Percentiles rank a stretch among this genome's conserved stretches.
These are phyloP conservation scores for Mesocentrotus franciscanus DNA, from an alignment of 53 echinoderm and acorn worm genomes.

Conservation along the genomic window DNA sequence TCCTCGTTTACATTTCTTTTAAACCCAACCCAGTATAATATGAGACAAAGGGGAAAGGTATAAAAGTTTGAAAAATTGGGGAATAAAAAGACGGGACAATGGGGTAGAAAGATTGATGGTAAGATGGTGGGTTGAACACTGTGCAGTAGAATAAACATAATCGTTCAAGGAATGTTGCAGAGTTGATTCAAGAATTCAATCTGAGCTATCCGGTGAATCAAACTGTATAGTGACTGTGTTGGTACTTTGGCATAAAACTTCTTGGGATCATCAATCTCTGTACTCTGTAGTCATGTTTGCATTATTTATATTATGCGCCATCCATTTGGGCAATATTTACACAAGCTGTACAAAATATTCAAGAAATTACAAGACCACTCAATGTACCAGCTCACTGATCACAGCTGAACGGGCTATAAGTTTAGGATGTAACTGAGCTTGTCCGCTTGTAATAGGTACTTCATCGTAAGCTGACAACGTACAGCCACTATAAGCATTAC, in stretches of 20 bases:
- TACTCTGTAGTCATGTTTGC: neutral
- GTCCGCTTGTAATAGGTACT: neutral
- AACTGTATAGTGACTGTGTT: neutral
- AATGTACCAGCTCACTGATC: neutral
- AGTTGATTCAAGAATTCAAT: slow-evolving; percentile 25
- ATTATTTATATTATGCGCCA: neutral
- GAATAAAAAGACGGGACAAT: slow-evolving; percentile 48
- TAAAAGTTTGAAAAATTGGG: slow-evolving; percentile 53
- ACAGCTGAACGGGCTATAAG: too few relatives aligned
- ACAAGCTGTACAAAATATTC: neutral
- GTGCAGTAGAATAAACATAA: slow-evolving; percentile 54
- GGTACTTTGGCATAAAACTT: neutral
- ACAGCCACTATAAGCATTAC: neutral
- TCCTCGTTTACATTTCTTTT: neutral
- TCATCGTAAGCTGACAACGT: neutral
- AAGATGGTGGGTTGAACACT: neutral
- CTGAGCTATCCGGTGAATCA: neutral
- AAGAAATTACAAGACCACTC: neutral
- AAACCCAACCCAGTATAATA: slow-evolving; percentile 19
- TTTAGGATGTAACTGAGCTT: neutral
- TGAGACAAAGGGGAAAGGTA: neutral
- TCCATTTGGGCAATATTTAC: neutral
- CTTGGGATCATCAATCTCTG: slow-evolving; percentile 15
- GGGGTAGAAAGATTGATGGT: slow-evolving; percentile 43
- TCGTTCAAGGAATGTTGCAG: slow-evolving; percentile 47